These are phyloP conservation scores for Neuroterus valhalla DNA, from an alignment of 1,140 invertebrate genomes.

Conservation along the genomic window DNA sequence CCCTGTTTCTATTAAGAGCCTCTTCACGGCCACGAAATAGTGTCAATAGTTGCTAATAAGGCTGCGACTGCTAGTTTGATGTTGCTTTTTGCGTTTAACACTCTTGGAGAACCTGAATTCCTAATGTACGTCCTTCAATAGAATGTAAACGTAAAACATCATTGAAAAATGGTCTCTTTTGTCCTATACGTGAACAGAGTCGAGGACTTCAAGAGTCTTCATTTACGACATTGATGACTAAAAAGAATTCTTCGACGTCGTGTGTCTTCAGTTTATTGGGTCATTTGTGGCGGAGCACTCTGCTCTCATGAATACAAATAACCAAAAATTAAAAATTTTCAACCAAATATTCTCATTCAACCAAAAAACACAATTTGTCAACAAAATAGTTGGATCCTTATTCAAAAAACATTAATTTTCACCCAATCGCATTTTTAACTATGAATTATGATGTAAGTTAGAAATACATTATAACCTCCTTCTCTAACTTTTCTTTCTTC, in stretches of 20 bases:
- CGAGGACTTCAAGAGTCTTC: conserved; percentile 28
- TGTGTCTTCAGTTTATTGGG: conserved; percentile 15
- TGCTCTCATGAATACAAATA: conserved; percentile 8
- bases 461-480: too few species aligned
- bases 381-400: too few species aligned
- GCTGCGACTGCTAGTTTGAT: not conserved
- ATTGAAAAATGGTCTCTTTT: conserved; percentile 19
- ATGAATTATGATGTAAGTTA: too few species aligned
- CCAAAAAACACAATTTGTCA: too few species aligned
- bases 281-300: conserved; percentile 9
- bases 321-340: conserved; percentile 6
- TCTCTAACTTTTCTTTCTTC: too few species aligned
- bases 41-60: conserved; percentile 39
- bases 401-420: too few species aligned
- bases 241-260: conserved; percentile 21
- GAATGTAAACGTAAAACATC: not conserved
- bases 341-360: conserved; percentile 5
- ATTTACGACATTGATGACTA: conserved; percentile 4
- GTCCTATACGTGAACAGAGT: conserved; percentile 28
- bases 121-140: conserved; percentile 4
- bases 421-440: too few species aligned
- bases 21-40: conserved; percentile 42
- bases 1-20: not conserved
- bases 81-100: not conserved
- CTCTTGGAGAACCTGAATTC: not conserved